A percentile compares a stretch with the other conserved stretches of the same genome.
phyloP scores from a whole-genome alignment of 92 coral and sea anemone genomes.

The Scolanthus callimorphus region DNA sequence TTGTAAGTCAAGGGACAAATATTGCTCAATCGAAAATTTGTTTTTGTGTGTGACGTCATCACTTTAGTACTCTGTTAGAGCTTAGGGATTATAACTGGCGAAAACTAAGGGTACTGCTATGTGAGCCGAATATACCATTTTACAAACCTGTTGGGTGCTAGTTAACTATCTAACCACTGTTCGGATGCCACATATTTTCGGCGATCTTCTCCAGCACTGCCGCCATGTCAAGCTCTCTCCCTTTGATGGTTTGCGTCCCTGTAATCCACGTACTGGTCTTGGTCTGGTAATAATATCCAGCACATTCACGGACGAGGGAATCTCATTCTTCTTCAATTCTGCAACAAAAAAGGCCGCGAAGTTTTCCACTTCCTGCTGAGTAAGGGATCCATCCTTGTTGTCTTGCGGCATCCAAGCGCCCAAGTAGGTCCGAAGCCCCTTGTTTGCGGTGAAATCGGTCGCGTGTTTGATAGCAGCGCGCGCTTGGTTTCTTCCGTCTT shows the following conservation, averaged over 20 bases:
- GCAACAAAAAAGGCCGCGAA: conserved; percentile 42
- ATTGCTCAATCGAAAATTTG: no score
- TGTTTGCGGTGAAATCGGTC: conserved; percentile 3
- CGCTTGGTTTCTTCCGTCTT: not conserved
- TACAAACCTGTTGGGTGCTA: no score
- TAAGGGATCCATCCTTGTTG: conserved; percentile 4
- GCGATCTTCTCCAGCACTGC: conserved; percentile 28
- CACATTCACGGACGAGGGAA: conserved; percentile 50
- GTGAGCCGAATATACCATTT: no score
- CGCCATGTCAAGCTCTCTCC: conserved; percentile 14
- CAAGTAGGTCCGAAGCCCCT: conserved; percentile 15
- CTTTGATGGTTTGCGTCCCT: conserved; percentile 6
- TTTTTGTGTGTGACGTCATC: no score
- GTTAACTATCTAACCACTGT: no score
- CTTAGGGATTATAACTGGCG: no score
- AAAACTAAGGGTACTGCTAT: no score
- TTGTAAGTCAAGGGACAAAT: no score
- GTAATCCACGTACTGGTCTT: conserved; percentile 22
- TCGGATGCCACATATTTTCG: conserved; percentile 23
- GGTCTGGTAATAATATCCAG: conserved; percentile 39
- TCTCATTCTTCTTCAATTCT: conserved; percentile 7
- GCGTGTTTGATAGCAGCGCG: conserved; percentile 14
- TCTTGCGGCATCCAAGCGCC: conserved; percentile 55
- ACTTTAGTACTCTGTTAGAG: no score
- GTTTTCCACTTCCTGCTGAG: conserved; percentile 22